Base-by-base conservation (phyloP, 2,888 invertebrate species). In the Drosophila rellima region DNA sequence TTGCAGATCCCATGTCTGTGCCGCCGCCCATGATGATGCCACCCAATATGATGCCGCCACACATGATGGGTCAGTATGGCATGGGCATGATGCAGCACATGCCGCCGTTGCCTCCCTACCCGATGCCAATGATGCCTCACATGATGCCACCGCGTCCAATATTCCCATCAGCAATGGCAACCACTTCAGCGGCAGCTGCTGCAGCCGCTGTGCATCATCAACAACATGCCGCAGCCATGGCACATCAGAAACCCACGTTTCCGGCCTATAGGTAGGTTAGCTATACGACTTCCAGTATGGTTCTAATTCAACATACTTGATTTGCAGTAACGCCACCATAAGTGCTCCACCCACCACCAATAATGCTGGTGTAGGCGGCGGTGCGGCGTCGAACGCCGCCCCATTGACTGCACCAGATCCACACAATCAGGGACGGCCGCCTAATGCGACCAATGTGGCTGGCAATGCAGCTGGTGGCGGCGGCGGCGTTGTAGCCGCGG, bases 401-500 rank as follows among this genome's bases (percentile, higher is more conserved):
- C 92, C 80, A 44, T 57, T 80, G 29, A 68, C 78, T 31, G 64
- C 79, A 31, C 59, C 67, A 20, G 87, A 88, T 44, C 71, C 78
- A 51, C 81, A 83, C 15, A 82, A 86, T 71, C 70, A 89, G 29
- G 81, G 85, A 50, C 78, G 90, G 7, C 82, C 80, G 20, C 71
- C 88, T 6, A 64, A 64, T 40, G 54, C 40, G 26, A 37, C 44
- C 1, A 69, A 55, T 42, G 47, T 61, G n/a, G 37, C 47, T n/a
- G 48, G 40, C 6, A 65, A 56, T 51, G 37, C 65, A 5, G 17
- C 26, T 7, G 54, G 62, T n/a, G 40, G 47, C 2, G 40, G 51
- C 15, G 61, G 95, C 95, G 13, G 95, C 96, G 73, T 56, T n/a
- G 95, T 96, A n/a, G 95, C 96, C 6, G 96, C 97, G 44, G 96